Percentiles rank a stretch among this genome's conserved stretches.
Conservation (phyloP, 1,140 invertebrate genomes). For the Drosophila pruinosa region DNA sequence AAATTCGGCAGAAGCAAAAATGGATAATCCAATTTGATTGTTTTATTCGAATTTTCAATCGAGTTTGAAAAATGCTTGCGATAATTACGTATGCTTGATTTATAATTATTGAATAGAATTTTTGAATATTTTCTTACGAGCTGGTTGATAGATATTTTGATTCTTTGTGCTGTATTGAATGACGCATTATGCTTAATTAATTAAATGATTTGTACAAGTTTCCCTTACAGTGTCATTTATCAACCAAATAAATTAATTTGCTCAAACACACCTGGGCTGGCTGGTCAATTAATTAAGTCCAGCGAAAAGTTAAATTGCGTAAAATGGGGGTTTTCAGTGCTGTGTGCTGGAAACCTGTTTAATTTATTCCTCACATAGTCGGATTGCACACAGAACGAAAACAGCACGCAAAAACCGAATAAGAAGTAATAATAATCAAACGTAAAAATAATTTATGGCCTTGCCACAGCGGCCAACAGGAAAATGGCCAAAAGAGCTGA, state of each 20-base stretch:
- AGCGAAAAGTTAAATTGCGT: conserved; percentile 3
- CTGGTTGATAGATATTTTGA: not conserved
- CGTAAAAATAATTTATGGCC: conserved; percentile 79
- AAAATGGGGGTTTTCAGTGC: not conserved
- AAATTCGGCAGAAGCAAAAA: not conserved
- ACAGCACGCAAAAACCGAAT: conserved; percentile 42
- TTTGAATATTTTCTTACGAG: not conserved
- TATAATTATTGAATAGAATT: not conserved
- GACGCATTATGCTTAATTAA: not conserved
- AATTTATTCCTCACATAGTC: conserved; percentile 70
- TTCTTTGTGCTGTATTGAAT: not conserved
- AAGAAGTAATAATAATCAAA: conserved; percentile 79
- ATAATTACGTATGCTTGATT: not conserved
- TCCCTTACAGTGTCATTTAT: not conserved
- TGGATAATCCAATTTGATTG: not conserved
- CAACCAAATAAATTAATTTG: not conserved
- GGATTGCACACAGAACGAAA: conserved; percentile 28
- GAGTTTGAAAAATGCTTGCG: not conserved
- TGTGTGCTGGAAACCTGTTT: conserved; percentile 51
- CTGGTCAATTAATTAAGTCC: conserved; percentile 18
- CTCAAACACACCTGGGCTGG: conserved; percentile 10
- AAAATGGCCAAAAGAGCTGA: conserved; percentile 22
- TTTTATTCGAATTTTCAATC: not conserved
- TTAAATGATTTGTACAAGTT: not conserved
- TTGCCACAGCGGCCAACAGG: conserved; percentile 23